phyloP scores from a whole-genome alignment of 2,888 invertebrate genomes.

The Caenorhabditis sp. region DNA sequence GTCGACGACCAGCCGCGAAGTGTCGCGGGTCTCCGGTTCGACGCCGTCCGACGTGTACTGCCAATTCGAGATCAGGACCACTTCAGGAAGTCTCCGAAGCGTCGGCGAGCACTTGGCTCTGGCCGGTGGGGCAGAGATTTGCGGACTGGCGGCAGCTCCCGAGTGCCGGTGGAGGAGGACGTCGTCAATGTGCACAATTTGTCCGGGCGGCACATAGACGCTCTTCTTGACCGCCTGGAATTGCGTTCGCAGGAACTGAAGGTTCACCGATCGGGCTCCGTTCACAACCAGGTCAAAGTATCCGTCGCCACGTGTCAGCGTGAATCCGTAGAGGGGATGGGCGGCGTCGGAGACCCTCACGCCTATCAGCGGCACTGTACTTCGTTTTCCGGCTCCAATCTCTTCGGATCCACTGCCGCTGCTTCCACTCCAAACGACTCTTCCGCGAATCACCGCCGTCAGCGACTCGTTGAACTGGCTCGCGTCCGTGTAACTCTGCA shows the following conservation, averaged over 20 bases:
- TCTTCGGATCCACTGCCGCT: constrained; percentile 1
- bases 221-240: constrained; percentile 86
- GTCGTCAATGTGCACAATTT: constrained; percentile 91
- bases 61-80: constrained; percentile 52
- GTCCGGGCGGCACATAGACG: constrained; percentile 97
- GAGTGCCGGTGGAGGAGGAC: constrained; percentile 67
- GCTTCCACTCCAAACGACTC: constrained; percentile 84
- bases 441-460: constrained; percentile 97
- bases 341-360: constrained; percentile 96
- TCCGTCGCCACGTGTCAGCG: constrained; percentile 82
- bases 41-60: constrained; percentile 48
- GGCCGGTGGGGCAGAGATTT: constrained; percentile 21
- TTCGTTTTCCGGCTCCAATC: constrained; percentile 80
- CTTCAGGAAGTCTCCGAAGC: constrained; percentile 30
- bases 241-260: constrained; percentile 60
- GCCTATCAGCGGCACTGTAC: constrained; percentile 93
- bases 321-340: constrained; percentile 87
- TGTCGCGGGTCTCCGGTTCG: not conserved
- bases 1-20: constrained; percentile 41
- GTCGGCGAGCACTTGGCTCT: constrained; percentile 57
- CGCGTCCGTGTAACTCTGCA: constrained; percentile 97
- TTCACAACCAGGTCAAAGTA: constrained; percentile 98
- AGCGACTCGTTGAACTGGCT: constrained; percentile 98
- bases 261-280: constrained; percentile 88
- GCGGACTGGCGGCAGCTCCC: not conserved